A percentile compares a stretch with the other conserved stretches of the same genome.
Evolutionary conservation across 2,113 vertebrate genomes (phyloP).

Genomic region (Eclectus roratus): DNA sequence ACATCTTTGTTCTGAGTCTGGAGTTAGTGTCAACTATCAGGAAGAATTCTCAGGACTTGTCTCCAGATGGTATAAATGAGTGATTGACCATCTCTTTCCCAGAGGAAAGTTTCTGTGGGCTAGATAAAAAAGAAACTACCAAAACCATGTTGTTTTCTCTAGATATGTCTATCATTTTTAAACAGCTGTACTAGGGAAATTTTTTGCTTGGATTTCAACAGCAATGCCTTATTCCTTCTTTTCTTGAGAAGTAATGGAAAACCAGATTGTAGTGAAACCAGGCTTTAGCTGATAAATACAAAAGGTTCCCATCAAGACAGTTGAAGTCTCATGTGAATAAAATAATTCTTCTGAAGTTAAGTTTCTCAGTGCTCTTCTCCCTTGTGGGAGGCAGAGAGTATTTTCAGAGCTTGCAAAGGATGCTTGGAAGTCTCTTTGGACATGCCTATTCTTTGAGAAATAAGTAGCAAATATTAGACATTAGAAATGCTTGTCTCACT

Average conservation of each 20-base stretch:
- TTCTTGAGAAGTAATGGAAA: not conserved
- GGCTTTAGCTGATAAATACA: not conserved
- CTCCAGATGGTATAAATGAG: not conserved
- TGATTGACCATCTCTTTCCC: not conserved
- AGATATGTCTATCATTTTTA: not conserved
- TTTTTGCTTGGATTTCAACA: not conserved
- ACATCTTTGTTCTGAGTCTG: not conserved
- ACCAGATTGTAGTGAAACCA: not conserved
- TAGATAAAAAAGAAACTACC: not conserved
- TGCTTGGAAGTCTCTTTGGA: not conserved
- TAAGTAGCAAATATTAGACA: not conserved
- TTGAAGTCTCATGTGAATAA: not conserved
- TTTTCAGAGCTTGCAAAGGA: not conserved
- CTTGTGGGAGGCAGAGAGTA: not conserved
- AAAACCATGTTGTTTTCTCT: not conserved
- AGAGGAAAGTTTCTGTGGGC: not conserved
- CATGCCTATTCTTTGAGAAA: not conserved
- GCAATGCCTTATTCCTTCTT: not conserved
- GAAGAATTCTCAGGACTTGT: not conserved
- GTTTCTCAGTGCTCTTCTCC: not conserved
- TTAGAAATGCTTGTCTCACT: not conserved
- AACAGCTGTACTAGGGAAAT: not conserved
- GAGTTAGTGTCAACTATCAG: not conserved
- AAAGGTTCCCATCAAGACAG: not conserved
- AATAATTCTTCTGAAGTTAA: not conserved